Percentiles rank a stretch among this genome's conserved stretches.
These are phyloP conservation scores for Crambe crambe DNA, from an alignment of 37 sponge, comb jelly and placozoan genomes.

Conservation along the genomic window DNA sequence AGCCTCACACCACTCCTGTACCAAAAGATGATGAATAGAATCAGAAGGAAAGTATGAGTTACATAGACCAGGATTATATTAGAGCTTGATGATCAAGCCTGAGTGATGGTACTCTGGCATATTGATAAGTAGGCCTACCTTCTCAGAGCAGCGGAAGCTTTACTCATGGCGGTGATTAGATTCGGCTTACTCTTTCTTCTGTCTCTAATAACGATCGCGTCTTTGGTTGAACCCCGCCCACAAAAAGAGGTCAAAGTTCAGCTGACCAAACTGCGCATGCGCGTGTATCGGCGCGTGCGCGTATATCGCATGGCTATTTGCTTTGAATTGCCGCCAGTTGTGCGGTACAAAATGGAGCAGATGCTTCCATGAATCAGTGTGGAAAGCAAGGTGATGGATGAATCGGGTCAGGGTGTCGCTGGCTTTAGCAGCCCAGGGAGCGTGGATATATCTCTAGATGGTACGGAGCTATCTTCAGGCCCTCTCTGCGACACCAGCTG, in stretches of 20 bases:
- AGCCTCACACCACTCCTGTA: slow-evolving; percentile 53
- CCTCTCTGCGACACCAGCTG: neutral
- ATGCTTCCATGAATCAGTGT: too few species aligned
- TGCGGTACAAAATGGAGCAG: too few species aligned
- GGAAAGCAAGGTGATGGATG: neutral
- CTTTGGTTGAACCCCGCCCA: neutral
- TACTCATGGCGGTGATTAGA: too few species aligned
- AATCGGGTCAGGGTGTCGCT: neutral
- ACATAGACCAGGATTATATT: neutral
- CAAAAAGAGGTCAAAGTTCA: neutral
- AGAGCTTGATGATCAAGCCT: neutral
- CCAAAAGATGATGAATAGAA: neutral
- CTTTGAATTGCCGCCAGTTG: too few species aligned
- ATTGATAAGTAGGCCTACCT: slow-evolving; percentile 32
- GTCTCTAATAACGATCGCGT: neutral
- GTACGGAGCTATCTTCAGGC: neutral
- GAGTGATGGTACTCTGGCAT: neutral
- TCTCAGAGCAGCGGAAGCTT: slow-evolving; percentile 57
- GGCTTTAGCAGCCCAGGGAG: neutral
- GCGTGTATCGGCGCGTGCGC: too few species aligned
- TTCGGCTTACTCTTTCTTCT: neutral
- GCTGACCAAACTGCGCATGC: neutral
- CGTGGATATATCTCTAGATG: slow-evolving; percentile 1
- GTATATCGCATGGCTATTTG: too few species aligned
- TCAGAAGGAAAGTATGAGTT: neutral